A percentile compares a stretch with the other conserved stretches of the same genome.
These are phyloP conservation scores for Gastrophryne carolinensis DNA, from an alignment of 2,797 vertebrate species.

Conservation along the genomic window DNA sequence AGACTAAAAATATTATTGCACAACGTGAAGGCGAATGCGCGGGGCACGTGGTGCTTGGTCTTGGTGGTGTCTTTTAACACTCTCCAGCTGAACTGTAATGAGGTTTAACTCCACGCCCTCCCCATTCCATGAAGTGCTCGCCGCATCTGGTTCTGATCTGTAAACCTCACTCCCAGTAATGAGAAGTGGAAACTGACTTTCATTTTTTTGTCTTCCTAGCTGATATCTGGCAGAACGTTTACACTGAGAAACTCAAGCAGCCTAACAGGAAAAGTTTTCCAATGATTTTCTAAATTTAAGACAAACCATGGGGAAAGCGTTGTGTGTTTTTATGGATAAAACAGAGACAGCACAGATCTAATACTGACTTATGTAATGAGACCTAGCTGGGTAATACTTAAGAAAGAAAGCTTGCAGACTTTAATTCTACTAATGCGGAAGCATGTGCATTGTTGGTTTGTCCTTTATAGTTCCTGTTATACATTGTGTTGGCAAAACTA, in stretches of 20 bases:
- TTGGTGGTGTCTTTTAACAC: slow-evolving; percentile 2
- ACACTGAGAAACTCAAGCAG: not conserved
- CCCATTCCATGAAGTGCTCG: not conserved
- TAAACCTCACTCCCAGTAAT: not conserved
- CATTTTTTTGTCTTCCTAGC: not conserved
- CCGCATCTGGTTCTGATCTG: slow-evolving; percentile 17
- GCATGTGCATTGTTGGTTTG: too few species aligned
- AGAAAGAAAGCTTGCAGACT: too few species aligned
- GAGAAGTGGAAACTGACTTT: slow-evolving; percentile 44
- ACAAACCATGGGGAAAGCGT: not conserved
- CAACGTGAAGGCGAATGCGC: not conserved
- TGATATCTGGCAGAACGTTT: slow-evolving; percentile 27
- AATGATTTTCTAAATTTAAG: not conserved
- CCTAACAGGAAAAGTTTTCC: not conserved
- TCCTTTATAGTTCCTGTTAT: too few species aligned
- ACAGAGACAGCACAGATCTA: not conserved
- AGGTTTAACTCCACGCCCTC: slow-evolving; percentile 25
- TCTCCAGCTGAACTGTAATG: slow-evolving; percentile 10
- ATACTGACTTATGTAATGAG: too few species aligned
- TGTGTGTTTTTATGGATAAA: not conserved
- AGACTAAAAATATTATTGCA: not conserved
- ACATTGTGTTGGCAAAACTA: too few species aligned
- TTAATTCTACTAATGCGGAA: too few species aligned
- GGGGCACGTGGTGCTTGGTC: not conserved
- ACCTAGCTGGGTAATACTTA: too few species aligned